Evolutionary conservation across 2,113 vertebrate species (phyloP).

Genomic region (Agapornis roseicollis): DNA sequence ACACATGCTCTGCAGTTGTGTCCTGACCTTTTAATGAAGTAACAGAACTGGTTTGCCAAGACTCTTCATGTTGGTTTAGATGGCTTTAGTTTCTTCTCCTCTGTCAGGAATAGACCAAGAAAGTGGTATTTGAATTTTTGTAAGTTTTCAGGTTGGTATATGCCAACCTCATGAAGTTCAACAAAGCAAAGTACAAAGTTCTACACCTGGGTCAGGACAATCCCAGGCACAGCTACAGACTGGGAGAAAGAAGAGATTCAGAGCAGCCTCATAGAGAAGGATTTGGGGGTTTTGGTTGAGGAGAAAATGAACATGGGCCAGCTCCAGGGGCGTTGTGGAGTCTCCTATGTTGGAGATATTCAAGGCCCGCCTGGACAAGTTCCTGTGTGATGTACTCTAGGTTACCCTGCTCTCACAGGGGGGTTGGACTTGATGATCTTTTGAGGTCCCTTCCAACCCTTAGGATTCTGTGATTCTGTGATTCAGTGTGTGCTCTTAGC

Average conservation of each 20-base stretch:
- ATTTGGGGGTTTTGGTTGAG: neutral
- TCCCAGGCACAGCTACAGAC: neutral
- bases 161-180: neutral
- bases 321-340: too few species aligned
- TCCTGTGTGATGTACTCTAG: too few species aligned
- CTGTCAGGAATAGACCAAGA: neutral
- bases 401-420: too few species aligned
- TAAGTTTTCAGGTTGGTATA: neutral
- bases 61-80: neutral
- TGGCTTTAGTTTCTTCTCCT: neutral
- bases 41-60: constrained; percentile 18
- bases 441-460: too few species aligned
- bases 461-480: too few species aligned
- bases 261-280: neutral
- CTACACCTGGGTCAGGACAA: neutral
- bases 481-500: too few species aligned
- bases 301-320: neutral
- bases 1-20: neutral
- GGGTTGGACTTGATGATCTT: too few species aligned
- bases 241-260: neutral
- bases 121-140: neutral
- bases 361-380: too few species aligned
- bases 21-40: neutral
- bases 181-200: neutral
- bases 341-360: too few species aligned